Evolutionary conservation across 2,113 vertebrate species (phyloP).

Genomic region (Alethe diademata): DNA sequence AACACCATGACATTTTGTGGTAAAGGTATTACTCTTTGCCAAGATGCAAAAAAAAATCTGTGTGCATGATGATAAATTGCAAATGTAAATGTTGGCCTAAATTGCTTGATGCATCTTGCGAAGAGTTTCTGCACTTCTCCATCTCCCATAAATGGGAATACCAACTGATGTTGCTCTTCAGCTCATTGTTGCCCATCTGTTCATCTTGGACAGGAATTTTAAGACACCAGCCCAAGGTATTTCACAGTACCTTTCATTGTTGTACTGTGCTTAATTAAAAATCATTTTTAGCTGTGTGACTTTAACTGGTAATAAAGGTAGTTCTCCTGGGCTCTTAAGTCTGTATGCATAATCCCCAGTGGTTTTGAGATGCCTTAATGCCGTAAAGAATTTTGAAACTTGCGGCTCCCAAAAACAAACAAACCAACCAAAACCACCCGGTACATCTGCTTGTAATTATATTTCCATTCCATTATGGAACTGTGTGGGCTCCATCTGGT

Average conservation of each 20-base stretch:
- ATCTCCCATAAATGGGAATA: neutral
- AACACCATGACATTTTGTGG: neutral
- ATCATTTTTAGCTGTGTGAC: neutral
- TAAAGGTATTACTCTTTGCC: neutral
- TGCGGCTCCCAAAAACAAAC: neutral
- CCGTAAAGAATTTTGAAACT: neutral
- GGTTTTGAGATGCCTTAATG: neutral
- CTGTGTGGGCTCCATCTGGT: conserved; percentile 75
- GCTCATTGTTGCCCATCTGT: neutral
- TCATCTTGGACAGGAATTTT: neutral
- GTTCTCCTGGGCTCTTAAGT: neutral
- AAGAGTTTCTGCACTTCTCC: neutral
- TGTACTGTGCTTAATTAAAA: neutral
- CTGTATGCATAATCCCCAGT: neutral
- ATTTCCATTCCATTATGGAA: neutral
- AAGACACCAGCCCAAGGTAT: neutral
- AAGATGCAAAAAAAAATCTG: neutral
- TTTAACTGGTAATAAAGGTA: neutral
- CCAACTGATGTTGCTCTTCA: neutral
- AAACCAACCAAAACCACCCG: neutral
- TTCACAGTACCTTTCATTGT: neutral
- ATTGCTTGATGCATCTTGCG: neutral
- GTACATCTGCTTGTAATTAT: neutral
- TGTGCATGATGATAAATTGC: neutral
- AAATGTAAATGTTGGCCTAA: neutral